Base-by-base conservation (phyloP, 2,888 invertebrate genomes). In the Brachyptera putata region DNA sequence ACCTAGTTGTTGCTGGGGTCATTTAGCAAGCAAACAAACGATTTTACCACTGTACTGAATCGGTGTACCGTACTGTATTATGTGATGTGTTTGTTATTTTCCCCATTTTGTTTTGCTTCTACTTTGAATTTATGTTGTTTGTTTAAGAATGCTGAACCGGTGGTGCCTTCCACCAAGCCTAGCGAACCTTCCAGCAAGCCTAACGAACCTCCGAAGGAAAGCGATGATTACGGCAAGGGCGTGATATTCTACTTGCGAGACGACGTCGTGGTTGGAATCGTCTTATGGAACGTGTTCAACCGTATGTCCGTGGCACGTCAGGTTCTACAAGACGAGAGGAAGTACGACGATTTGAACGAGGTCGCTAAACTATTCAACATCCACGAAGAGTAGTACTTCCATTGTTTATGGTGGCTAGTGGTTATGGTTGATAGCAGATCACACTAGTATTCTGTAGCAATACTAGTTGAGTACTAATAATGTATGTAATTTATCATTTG, bases 231-330 rank as follows among this genome's bases (percentile, higher is more conserved):
- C 74, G 83, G 83, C 64, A 91, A 91, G 75, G 97, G 96, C 57
- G 87, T 97, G 37, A 83, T 97, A 70, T 96, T 98, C 79, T 98
- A 98, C 78, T 74, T 93, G 70, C 81, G 85, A 69, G 82, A 89
- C 70, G 82, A 86, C 64, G 83, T 88, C 66, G 89, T 97, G 60
- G 95, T 96, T 60, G 98, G 98, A 61, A 88, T 98, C 70, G 81
- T 98, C 61, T 77, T 97, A 66, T 96, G 96, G 94, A 98, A 98
- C 78, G 83, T 97, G 26, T 95, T 93, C 75, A 91, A 91, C 77
- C 84, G 93, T 67, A 89, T 96, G 83, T 85, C 88, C 62, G 80
- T 93, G 62, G 97, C 96, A 21, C 79, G 95, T 69, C 91, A 93
- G 81, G 84, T 95, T 70, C 83, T 96, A 64, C 83, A 87, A 73